phyloP scores from a whole-genome alignment of 2,113 vertebrate genomes.

The Ciconia boyciana region DNA sequence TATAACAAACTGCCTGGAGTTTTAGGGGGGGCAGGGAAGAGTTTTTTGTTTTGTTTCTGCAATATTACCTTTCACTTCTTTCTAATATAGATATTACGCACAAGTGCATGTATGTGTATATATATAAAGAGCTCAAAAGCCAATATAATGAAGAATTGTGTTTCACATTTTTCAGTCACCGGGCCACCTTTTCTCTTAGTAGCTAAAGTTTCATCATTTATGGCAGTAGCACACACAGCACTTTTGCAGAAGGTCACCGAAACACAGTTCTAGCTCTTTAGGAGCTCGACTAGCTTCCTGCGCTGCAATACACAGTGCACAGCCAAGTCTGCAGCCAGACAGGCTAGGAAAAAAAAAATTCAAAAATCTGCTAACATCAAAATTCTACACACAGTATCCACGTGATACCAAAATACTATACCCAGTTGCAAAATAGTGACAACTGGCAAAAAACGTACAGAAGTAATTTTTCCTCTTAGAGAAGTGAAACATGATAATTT shows the following conservation, averaged over 20 bases:
- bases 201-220: not conserved
- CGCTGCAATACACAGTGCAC: not conserved
- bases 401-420: not conserved
- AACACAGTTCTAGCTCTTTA: not conserved
- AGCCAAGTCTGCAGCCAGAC: not conserved
- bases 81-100: not conserved
- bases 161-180: not conserved
- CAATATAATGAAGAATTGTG: not conserved
- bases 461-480: not conserved
- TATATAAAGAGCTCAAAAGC: not conserved
- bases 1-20: not conserved
- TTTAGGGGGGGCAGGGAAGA: not conserved
- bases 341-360: not conserved
- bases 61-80: not conserved
- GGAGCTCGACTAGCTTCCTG: not conserved
- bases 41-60: not conserved
- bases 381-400: not conserved
- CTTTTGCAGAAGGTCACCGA: not conserved
- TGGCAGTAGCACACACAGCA: not conserved
- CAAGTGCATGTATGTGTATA: fast-evolving
- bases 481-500: not conserved
- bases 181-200: not conserved
- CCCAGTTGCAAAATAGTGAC: not conserved
- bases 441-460: not conserved
- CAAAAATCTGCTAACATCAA: not conserved